Percentiles rank a stretch among this genome's conserved stretches.
Evolutionary conservation across 2,888 invertebrate genomes (phyloP).

Genomic region (Zaprionus lineosus): DNA sequence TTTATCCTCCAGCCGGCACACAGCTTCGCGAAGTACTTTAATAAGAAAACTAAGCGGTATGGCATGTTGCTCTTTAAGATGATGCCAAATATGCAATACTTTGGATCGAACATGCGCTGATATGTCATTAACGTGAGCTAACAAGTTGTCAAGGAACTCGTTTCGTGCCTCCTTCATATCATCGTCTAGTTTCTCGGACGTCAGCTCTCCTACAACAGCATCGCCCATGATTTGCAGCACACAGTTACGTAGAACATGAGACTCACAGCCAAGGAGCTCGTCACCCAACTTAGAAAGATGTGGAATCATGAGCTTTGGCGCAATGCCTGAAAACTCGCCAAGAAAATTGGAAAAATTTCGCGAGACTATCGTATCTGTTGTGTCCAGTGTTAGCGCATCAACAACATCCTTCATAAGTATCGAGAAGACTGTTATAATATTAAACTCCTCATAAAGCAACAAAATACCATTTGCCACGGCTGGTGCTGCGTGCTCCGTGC

Average conservation of each 20-base stretch:
- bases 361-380: constrained; percentile 77
- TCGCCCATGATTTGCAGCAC: constrained; percentile 92
- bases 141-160: constrained; percentile 90
- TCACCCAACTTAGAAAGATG: constrained; percentile 81
- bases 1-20: constrained; percentile 91
- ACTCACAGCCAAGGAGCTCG: constrained; percentile 84
- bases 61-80: constrained; percentile 89
- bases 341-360: constrained; percentile 81
- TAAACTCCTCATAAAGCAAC: constrained; percentile 80
- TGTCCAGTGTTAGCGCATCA: constrained; percentile 77
- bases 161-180: constrained; percentile 88
- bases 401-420: constrained; percentile 81
- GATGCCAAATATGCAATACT: constrained; percentile 91
- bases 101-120: constrained; percentile 94
- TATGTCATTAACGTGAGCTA: constrained; percentile 92
- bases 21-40: constrained; percentile 86
- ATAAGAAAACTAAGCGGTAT: constrained; percentile 90
- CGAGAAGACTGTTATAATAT: constrained; percentile 80
- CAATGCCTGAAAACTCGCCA: constrained; percentile 78
- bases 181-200: constrained; percentile 88
- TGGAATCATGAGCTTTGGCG: constrained; percentile 81
- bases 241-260: constrained; percentile 89
- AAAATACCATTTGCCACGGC: constrained; percentile 81
- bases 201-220: constrained; percentile 88
- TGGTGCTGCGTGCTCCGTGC: constrained; percentile 76